These are phyloP conservation scores for Shinisaurus crocodilurus DNA, from an alignment of 2,113 vertebrate genomes.

Conservation along the genomic window DNA sequence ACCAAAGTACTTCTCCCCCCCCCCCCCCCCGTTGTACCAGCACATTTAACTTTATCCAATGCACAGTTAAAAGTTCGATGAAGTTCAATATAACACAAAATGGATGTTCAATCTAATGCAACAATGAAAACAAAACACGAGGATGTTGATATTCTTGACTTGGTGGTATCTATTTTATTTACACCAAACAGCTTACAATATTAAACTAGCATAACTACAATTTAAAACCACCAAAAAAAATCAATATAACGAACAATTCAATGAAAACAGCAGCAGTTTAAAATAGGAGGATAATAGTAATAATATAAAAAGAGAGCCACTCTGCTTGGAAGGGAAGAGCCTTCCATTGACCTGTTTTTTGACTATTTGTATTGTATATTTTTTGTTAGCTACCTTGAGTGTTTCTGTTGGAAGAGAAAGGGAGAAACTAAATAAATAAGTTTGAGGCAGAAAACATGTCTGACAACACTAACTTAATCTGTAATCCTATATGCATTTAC, in stretches of 20 bases:
- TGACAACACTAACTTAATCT: too few relatives aligned
- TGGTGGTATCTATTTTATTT: not conserved
- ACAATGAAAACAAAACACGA: not conserved
- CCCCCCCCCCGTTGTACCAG: conserved; percentile 52
- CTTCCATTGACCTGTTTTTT: too few relatives aligned
- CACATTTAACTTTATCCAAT: conserved; percentile 49
- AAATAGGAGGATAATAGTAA: not conserved
- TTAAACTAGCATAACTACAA: not conserved
- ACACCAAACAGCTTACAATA: not conserved
- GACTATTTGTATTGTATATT: too few relatives aligned
- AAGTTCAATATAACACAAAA: not conserved
- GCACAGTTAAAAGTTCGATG: conserved; percentile 9
- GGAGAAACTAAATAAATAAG: too few relatives aligned
- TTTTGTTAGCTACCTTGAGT: too few relatives aligned
- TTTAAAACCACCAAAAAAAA: not conserved
- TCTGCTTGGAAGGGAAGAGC: too few relatives aligned
- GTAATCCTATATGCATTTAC: too few relatives aligned
- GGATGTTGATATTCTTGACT: not conserved
- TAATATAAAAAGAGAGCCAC: too few relatives aligned
- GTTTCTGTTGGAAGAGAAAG: too few relatives aligned
- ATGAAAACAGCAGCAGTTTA: not conserved
- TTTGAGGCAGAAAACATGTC: too few relatives aligned
- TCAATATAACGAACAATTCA: not conserved
- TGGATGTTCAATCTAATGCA: not conserved
- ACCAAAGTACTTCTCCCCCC: conserved; percentile 66